phyloP scores from a whole-genome alignment of 2,113 vertebrate species.

The Microtus ochrogaster region DNA sequence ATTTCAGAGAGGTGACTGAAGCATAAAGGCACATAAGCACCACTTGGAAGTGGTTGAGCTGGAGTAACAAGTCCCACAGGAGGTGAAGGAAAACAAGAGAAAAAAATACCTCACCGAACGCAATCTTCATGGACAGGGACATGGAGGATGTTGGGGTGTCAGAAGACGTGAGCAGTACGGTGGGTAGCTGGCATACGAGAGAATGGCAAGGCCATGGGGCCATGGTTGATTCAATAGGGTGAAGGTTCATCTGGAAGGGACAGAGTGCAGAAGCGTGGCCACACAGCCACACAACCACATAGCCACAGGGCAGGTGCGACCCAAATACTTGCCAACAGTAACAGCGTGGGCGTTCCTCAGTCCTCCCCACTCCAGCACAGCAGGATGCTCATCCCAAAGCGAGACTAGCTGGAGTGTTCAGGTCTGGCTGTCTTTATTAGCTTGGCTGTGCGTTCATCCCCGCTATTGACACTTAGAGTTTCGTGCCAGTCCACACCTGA shows the following conservation, averaged over 20 bases:
- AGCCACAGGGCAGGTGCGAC: neutral
- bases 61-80: neutral
- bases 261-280: neutral
- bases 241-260: neutral
- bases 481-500: slow-evolving; percentile 36
- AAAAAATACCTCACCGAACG: neutral
- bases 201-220: neutral
- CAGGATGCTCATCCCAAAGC: neutral
- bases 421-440: slow-evolving; percentile 7
- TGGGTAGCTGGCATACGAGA: neutral
- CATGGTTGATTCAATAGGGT: accelerated
- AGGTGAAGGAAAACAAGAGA: neutral
- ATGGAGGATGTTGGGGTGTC: neutral
- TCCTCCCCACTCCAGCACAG: neutral
- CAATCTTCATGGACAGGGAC: neutral
- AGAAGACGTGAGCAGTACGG: neutral
- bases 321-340: neutral
- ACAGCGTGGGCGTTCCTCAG: neutral
- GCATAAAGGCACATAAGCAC: neutral
- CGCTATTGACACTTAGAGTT: slow-evolving; percentile 55
- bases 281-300: neutral
- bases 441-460: neutral
- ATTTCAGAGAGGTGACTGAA: neutral
- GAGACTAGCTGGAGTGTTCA: neutral
- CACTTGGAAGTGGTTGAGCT: neutral